These are phyloP conservation scores for Panopea generosa DNA, from an alignment of 2,888 invertebrate species.

Conservation along the genomic window DNA sequence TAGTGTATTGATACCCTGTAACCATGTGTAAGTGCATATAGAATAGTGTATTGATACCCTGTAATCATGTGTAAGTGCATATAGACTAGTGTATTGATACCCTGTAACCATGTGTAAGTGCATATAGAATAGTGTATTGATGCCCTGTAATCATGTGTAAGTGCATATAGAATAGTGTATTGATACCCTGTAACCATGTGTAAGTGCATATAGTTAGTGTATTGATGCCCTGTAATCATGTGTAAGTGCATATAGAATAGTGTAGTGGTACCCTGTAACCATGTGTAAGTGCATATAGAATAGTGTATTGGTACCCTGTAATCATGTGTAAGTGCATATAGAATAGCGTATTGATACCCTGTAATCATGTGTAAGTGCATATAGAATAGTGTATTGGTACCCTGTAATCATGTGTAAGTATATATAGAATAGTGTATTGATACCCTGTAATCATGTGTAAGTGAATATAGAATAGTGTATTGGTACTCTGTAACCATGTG, in stretches of 20 bases:
- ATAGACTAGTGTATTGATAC: constrained; percentile 88
- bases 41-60: constrained; percentile 91
- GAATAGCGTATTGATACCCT: constrained; percentile 91
- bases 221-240: too few species aligned
- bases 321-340: background rate
- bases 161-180: constrained; percentile 87
- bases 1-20: constrained; percentile 1
- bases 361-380: constrained; percentile 92
- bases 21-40: background rate
- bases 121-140: too few species aligned
- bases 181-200: constrained; percentile 94
- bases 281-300: constrained; percentile 90
- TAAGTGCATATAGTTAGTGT: too few species aligned
- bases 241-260: constrained; percentile 86
- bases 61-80: constrained; percentile 92
- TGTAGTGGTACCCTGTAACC: constrained; percentile 92
- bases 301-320: too few species aligned
- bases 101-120: constrained; percentile 93
- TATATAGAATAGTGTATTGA: background rate
- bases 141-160: too few species aligned
- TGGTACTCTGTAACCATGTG: background rate
- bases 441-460: too few species aligned
- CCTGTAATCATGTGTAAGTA: constrained; percentile 93
- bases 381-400: constrained; percentile 89
- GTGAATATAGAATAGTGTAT: background rate